Conservation (phyloP, 2,797 vertebrate genomes). For the Simalia tracyae region DNA sequence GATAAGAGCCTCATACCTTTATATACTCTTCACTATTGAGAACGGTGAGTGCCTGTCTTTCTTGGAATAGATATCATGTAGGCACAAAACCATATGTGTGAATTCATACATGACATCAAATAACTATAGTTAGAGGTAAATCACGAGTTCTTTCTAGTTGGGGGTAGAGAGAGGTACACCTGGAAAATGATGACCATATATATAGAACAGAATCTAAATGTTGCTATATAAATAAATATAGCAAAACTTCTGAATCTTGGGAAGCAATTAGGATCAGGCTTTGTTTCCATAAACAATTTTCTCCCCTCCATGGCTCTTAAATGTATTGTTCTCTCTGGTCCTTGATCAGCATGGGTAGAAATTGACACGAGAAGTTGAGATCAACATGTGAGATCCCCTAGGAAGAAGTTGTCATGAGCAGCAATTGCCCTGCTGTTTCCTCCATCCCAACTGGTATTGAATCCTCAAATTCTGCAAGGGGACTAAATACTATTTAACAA, state of each 20-base stretch:
- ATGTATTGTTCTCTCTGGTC: background rate
- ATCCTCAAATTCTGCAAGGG: background rate
- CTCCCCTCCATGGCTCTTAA: background rate
- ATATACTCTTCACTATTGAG: background rate
- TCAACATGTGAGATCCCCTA: background rate
- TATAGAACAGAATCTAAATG: background rate
- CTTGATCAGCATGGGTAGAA: background rate
- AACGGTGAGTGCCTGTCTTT: background rate
- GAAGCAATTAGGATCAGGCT: background rate
- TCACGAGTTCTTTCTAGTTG: background rate
- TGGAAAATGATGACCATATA: background rate
- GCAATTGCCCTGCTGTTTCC: background rate
- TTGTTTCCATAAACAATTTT: background rate
- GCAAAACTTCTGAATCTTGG: background rate
- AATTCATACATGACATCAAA: background rate
- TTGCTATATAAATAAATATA: background rate
- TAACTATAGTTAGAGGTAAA: background rate
- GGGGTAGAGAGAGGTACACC: background rate
- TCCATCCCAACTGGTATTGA: background rate
- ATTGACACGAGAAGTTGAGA: background rate
- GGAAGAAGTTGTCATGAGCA: background rate
- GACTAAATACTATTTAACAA: background rate
- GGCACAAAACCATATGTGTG: background rate
- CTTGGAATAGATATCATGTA: background rate
- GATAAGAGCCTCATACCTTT: background rate